These are phyloP conservation scores for Abrostola triplasia DNA, from an alignment of 2,888 invertebrate species.

Conservation along the genomic window DNA sequence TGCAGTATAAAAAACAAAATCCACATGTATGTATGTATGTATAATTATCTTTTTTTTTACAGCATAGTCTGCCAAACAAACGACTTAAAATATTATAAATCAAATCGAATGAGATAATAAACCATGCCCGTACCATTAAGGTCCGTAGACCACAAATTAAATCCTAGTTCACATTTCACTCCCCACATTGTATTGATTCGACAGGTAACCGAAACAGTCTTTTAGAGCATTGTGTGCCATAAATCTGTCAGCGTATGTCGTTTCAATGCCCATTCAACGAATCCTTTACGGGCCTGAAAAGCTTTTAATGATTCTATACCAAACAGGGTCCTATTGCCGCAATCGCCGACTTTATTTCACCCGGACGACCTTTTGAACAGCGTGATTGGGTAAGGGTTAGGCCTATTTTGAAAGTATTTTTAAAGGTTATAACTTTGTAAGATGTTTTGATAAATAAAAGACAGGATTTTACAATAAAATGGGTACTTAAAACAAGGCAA, in stretches of 20 bases:
- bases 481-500: neutral
- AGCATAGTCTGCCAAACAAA: neutral
- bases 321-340: conserved; percentile 37
- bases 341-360: conserved; percentile 54
- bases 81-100: conserved; percentile 17
- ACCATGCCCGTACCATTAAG: conserved; percentile 15
- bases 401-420: conserved; percentile 18
- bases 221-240: conserved; percentile 45
- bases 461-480: neutral
- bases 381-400: conserved; percentile 28
- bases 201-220: conserved; percentile 45
- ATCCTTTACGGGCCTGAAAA: conserved; percentile 48
- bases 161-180: conserved; percentile 45
- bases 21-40: too few relatives aligned
- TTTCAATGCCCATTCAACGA: conserved; percentile 56
- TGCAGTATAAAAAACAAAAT: too few relatives aligned
- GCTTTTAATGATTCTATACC: conserved; percentile 54
- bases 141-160: conserved; percentile 46
- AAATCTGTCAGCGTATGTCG: conserved; percentile 55
- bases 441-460: neutral
- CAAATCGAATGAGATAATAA: conserved; percentile 32
- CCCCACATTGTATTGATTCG: conserved; percentile 40
- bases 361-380: conserved; percentile 32
- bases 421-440: neutral
- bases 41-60: too few relatives aligned